phyloP scores from a whole-genome alignment of 2,888 invertebrate genomes.

The Drosophila mulleri region DNA sequence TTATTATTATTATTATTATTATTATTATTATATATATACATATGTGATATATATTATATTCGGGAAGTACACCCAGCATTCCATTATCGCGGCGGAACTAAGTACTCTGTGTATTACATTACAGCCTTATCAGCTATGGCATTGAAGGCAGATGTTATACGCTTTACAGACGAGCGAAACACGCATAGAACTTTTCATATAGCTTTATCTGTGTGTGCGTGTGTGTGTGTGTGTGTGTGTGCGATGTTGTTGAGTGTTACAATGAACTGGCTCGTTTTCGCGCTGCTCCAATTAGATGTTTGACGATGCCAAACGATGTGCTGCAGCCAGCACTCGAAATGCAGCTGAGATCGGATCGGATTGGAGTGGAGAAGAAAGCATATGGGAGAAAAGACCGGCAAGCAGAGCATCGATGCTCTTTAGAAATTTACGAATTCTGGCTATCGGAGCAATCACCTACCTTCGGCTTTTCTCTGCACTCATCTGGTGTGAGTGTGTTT shows the following conservation, averaged over 20 bases:
- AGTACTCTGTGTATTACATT: constrained; percentile 23
- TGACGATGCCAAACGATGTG: constrained; percentile 33
- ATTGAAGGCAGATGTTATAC: constrained; percentile 24
- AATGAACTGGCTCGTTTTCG: constrained; percentile 38
- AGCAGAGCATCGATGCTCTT: constrained; percentile 23
- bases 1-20: background rate
- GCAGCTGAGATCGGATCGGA: constrained; percentile 6
- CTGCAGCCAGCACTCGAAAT: constrained; percentile 17
- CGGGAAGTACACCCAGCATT: background rate
- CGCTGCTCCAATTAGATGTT: constrained; percentile 50
- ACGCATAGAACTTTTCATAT: constrained; percentile 14
- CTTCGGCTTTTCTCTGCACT: constrained; percentile 14
- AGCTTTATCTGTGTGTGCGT: background rate
- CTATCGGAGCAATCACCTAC: constrained; percentile 33
- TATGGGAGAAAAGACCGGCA: constrained; percentile 14
- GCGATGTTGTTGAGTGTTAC: constrained; percentile 31
- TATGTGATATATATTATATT: constrained; percentile 6
- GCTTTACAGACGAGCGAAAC: constrained; percentile 4
- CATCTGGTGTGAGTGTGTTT: background rate
- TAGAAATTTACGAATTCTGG: constrained; percentile 23
- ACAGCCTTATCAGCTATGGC: constrained; percentile 8
- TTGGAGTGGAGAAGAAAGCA: constrained; percentile 34
- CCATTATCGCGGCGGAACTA: constrained; percentile 15
- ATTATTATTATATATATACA: too few species aligned
- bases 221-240: background rate